Evolutionary conservation across 2,113 vertebrate genomes (phyloP).

Genomic region (Myiagra hebetior): DNA sequence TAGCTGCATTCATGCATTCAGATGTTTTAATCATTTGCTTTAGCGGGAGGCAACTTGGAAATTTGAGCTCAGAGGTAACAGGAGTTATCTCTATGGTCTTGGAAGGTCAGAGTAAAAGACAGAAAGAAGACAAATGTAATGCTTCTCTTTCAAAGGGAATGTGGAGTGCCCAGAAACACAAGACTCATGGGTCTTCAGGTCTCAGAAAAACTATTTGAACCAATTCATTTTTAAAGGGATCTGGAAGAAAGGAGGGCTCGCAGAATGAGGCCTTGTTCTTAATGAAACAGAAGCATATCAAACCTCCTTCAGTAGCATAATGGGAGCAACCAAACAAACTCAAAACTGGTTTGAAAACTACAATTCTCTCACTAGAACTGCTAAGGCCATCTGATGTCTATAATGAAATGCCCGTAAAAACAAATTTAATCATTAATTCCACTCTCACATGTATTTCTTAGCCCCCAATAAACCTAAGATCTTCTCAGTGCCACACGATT

Average conservation of each 20-base stretch:
- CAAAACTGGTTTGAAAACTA: constrained; percentile 11
- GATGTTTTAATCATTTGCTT: neutral
- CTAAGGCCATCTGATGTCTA: neutral
- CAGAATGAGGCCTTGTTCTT: neutral
- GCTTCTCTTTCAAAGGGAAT: neutral
- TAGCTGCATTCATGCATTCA: neutral
- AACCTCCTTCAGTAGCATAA: neutral
- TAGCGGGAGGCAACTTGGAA: neutral
- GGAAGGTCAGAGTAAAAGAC: neutral
- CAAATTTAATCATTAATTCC: constrained; percentile 23
- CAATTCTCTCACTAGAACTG: neutral
- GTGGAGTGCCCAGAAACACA: neutral
- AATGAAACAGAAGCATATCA: neutral
- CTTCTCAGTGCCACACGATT: neutral
- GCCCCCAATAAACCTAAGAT: neutral
- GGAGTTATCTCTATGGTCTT: neutral
- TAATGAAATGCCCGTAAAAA: constrained; percentile 13
- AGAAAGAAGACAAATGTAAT: neutral
- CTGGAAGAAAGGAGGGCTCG: neutral
- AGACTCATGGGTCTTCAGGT: neutral
- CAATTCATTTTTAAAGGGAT: neutral
- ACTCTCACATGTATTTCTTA: neutral
- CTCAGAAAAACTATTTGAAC: neutral
- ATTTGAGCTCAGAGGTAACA: neutral
- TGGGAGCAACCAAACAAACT: neutral